Evolutionary conservation across 2,797 vertebrate genomes (phyloP).

Genomic region (Xerus rutilus): DNA sequence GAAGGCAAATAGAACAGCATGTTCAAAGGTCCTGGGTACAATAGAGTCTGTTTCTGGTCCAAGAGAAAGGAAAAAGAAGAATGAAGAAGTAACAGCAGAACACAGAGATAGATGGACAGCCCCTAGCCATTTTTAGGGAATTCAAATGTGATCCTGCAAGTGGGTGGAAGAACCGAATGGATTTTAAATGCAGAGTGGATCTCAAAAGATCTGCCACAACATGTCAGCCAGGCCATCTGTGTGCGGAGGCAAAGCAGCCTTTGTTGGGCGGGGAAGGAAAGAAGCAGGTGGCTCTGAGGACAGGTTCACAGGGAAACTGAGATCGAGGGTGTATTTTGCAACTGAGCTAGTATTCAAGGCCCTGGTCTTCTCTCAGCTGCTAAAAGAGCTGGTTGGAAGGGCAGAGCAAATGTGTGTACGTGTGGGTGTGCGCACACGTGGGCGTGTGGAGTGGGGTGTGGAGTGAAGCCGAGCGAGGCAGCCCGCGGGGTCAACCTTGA

Average conservation of each 20-base stretch:
- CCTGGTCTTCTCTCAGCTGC: not conserved
- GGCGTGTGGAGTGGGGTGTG: too few species aligned
- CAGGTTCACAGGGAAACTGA: not conserved
- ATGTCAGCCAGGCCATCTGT: too few species aligned
- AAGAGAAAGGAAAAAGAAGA: not conserved
- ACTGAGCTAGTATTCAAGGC: not conserved
- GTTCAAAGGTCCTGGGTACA: not conserved
- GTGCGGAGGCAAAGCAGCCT: not conserved
- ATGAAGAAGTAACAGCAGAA: not conserved
- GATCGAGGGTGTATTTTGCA: not conserved
- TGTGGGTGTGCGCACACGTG: too few species aligned
- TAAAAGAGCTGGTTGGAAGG: not conserved
- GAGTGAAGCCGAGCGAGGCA: not conserved
- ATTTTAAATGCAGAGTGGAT: not conserved
- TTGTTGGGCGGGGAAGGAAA: too few species aligned
- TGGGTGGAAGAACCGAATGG: not conserved
- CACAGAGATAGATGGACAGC: not conserved
- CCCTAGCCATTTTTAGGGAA: not conserved
- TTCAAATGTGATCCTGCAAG: not conserved
- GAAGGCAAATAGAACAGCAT: not conserved
- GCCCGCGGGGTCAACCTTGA: fast-evolving
- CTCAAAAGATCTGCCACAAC: not conserved
- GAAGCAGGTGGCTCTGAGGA: not conserved
- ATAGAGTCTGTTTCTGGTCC: not conserved
- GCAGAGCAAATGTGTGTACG: too few species aligned